Percentiles rank a stretch among this genome's conserved stretches.
Evolutionary conservation across 1,140 invertebrate genomes (phyloP).

Genomic region (Arion vulgaris): DNA sequence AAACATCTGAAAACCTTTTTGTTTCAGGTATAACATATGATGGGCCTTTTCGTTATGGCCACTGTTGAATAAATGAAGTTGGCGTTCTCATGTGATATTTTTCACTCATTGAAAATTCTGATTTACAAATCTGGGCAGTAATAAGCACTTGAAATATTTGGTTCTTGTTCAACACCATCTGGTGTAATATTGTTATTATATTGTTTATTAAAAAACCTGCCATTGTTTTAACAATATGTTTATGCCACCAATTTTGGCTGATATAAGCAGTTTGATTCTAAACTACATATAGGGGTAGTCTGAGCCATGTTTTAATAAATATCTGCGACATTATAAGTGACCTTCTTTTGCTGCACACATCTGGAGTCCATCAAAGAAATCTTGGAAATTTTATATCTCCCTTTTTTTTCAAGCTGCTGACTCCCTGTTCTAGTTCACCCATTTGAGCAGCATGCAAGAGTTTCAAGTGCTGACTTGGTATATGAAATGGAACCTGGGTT

Average conservation of each 20-base stretch:
- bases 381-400: slow-evolving; percentile 78
- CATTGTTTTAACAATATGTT: slow-evolving; percentile 74
- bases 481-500: background rate
- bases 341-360: slow-evolving; percentile 86
- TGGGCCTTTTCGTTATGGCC: slow-evolving; percentile 75
- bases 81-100: slow-evolving; percentile 79
- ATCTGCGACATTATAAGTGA: slow-evolving; percentile 75
- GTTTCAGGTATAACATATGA: slow-evolving; percentile 81
- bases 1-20: slow-evolving; percentile 85
- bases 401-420: slow-evolving; percentile 48
- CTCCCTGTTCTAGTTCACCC: slow-evolving; percentile 51
- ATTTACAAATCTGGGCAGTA: slow-evolving; percentile 78
- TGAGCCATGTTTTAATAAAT: slow-evolving; percentile 78
- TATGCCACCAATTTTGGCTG: slow-evolving; percentile 79
- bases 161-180: background rate
- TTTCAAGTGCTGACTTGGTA: background rate
- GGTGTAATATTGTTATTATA: too few species aligned
- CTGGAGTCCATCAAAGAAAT: slow-evolving; percentile 83
- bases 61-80: slow-evolving; percentile 82
- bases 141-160: slow-evolving; percentile 66
- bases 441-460: slow-evolving; percentile 56
- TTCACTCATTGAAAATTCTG: slow-evolving; percentile 75
- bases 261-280: slow-evolving; percentile 78
- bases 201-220: slow-evolving; percentile 1
- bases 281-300: slow-evolving; percentile 77